Conservation (phyloP, 2,888 invertebrate genomes). For the Xanthia icteritia region DNA sequence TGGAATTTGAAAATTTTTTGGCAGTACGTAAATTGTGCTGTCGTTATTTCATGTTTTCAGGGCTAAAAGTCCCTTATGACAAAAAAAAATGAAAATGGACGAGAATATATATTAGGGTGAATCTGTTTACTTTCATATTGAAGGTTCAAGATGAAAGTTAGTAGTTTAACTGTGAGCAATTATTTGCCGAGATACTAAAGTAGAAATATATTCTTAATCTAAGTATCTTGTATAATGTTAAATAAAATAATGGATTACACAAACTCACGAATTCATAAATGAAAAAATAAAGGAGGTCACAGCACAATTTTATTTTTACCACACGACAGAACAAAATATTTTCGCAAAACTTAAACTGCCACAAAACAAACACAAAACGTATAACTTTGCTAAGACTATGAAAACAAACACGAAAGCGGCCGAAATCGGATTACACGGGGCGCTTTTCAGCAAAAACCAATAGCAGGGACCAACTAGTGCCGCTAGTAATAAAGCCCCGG, state of each 20-base stretch:
- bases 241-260: neutral
- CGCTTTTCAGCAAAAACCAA: constrained; percentile 71
- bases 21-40: constrained; percentile 29
- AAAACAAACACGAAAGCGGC: constrained; percentile 73
- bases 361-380: constrained; percentile 68
- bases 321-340: constrained; percentile 57
- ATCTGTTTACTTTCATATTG: neutral
- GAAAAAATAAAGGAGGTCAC: neutral
- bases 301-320: constrained; percentile 21
- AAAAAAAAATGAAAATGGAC: neutral
- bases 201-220: neutral
- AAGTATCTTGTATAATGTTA: neutral
- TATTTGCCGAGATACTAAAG: neutral
- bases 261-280: neutral
- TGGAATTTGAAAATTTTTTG: constrained; percentile 34
- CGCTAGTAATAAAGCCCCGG: constrained; percentile 52
- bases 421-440: constrained; percentile 75
- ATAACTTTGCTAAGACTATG: constrained; percentile 72
- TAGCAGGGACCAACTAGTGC: constrained; percentile 66
- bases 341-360: constrained; percentile 63
- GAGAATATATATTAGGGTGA: neutral
- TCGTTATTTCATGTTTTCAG: constrained; percentile 10
- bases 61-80: neutral
- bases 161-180: neutral
- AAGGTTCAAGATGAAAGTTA: neutral